A percentile compares a stretch with the other conserved stretches of the same genome.
Evolutionary conservation across 2,888 invertebrate genomes (phyloP).

Genomic region (Tachina grossa): DNA sequence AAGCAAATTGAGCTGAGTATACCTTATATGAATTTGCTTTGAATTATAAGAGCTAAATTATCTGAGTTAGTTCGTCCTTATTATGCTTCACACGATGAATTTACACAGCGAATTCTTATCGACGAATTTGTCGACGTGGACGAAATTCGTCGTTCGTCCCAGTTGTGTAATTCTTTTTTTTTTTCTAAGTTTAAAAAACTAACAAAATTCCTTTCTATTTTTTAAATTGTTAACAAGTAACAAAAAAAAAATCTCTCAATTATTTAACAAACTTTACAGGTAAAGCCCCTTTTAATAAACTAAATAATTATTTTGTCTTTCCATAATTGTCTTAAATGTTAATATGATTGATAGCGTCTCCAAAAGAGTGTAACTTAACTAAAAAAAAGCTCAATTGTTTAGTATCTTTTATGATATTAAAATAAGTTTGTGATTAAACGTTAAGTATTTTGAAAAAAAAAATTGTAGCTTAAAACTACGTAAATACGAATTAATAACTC

Average conservation of each 20-base stretch:
- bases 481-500: slow-evolving; percentile 1
- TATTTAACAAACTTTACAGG: not conserved
- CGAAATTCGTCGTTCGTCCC: too few relatives aligned
- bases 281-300: not conserved
- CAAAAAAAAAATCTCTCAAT: slow-evolving; percentile 2
- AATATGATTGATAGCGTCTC: slow-evolving; percentile 8
- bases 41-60: too few relatives aligned
- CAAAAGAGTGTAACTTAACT: not conserved
- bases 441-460: not conserved
- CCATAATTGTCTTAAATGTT: slow-evolving; percentile 11
- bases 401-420: not conserved
- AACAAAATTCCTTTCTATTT: too few relatives aligned
- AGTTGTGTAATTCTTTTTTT: too few relatives aligned
- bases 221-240: not conserved
- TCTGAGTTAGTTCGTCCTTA: too few relatives aligned
- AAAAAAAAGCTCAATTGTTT: not conserved
- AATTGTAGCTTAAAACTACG: not conserved
- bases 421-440: not conserved
- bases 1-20: too few relatives aligned
- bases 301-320: slow-evolving; percentile 21
- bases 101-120: too few relatives aligned
- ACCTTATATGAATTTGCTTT: too few relatives aligned
- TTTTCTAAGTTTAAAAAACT: too few relatives aligned
- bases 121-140: too few relatives aligned
- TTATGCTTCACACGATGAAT: too few relatives aligned